Evolutionary conservation across 1,140 invertebrate genomes (phyloP), one percentile per base, ranked within the genome.

Genomic region (Tigriopus japonicus): DNA sequence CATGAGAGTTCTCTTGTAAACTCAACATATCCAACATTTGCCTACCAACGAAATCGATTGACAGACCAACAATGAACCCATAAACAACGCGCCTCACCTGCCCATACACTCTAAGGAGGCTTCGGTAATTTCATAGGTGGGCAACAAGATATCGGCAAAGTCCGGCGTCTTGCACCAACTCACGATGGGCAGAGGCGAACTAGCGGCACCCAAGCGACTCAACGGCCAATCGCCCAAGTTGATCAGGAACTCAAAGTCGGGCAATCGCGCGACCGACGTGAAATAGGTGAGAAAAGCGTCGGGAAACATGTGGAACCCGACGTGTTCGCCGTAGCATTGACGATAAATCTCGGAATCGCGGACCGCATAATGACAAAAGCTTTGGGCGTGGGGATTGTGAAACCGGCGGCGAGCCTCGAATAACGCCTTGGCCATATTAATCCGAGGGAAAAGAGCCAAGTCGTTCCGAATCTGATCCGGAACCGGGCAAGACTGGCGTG

Each of bases 171-270:
- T 89, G 75, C 92, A 96, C 92, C 93, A 98, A 41, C 90, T 94
- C 69, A 97, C 89, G 59, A 98, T 82, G n/a, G 92, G 90, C 28
- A 35, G 9, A 35, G 28, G 28, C 28, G 3, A 5, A 64, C 84
- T 76, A 6, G 71, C 64, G 14, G 74, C 71, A 43, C 73, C 70
- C 14, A 71, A 64, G 35, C 71, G 67, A 43, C 71, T 71, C 13
- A 97, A 71, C 12, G 93, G 92, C 90, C 91, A 97, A 72, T 98
- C 92, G 15, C 92, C 92, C 14, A 98, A 76, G 75, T 97, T 98
- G 28, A 88, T 78, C 65, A 94, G 83, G 66, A 98, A 82, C 71
- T 96, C 90, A 60, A 87, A 71, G 74, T 97, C 84, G 13, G 91
- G 88, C 51, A 97, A 70, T 19, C 72, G 63, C n/a, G 85, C 81